Base-by-base conservation (phyloP, 2,888 invertebrate species). In the Phyllotreta striolata region DNA sequence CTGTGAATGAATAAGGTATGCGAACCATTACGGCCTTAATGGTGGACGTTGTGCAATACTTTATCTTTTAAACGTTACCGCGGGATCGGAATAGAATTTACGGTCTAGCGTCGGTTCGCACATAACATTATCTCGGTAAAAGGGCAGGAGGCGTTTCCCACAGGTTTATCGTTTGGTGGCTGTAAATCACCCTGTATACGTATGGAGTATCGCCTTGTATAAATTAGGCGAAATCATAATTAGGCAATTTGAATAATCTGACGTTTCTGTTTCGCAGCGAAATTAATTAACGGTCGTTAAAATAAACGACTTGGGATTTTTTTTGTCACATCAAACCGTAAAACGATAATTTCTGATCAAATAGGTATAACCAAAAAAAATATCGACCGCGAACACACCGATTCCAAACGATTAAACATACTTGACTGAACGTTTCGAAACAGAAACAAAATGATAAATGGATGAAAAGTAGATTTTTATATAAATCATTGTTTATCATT, bases 1-100 rank as follows among this genome's bases (percentile, higher is more conserved):
- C 73, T 71, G 70, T 76, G 75, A 76, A 76, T 76, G 76, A 76
- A 72, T 24, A 63, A 70, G 74, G 75, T 74, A 77, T 76, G 74
- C 72, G 69, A 64, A 56, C 73, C 73, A 73, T 77, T 74, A 76
- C 65, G 66, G 66, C 63, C 71, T 72, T 76, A 76, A 76, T 75
- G 73, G 74, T 56, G 64, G 64, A 67, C 72, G 61, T 71, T 74
- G 76, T 76, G 76, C 76, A 71, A 75, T 77, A 77, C 76, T 75
- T 74, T 72, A 76, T 75, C 74, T 75, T 76, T 73, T 56, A 72
- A 69, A 71, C 63, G 72, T 66, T 24, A 71, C 76, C 76, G 76
- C 73, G 58, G 65, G 66, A 68, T 70, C 63, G 24, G 67, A 67
- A 72, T 73, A 66, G 67, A 70, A 75, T 77, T 77, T 76, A 72